Evolutionary conservation across 2,888 invertebrate species (phyloP).

Genomic region (Epistrophe eligans): DNA sequence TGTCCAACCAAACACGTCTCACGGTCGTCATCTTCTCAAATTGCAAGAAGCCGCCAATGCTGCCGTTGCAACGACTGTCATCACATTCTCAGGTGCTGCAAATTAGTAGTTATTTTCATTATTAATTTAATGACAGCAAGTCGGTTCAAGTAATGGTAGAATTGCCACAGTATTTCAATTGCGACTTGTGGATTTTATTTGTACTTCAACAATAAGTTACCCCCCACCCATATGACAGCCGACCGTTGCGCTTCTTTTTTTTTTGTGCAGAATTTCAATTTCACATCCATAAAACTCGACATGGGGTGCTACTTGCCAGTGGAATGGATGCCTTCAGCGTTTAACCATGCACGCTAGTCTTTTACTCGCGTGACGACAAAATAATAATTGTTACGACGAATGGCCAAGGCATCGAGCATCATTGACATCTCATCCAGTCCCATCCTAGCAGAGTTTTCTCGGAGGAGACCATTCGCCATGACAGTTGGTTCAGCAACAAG

Average conservation of each 20-base stretch:
- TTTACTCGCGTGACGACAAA: conserved; percentile 69
- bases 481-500: conserved; percentile 18
- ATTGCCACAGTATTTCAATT: conserved; percentile 68
- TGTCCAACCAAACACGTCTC: conserved; percentile 46
- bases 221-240: conserved; percentile 27
- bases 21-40: conserved; percentile 60
- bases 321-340: conserved; percentile 25
- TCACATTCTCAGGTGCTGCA: conserved; percentile 76
- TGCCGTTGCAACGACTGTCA: conserved; percentile 40
- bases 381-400: conserved; percentile 71
- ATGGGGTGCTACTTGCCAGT: conserved; percentile 60
- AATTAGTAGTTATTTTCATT: conserved; percentile 75
- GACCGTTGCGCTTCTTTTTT: conserved; percentile 55
- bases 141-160: conserved; percentile 45
- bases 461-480: conserved; percentile 37
- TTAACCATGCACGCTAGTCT: conserved; percentile 33
- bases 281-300: conserved; percentile 68
- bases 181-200: conserved; percentile 68
- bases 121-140: conserved; percentile 73
- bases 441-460: conserved; percentile 12
- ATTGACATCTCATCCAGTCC: conserved; percentile 52
- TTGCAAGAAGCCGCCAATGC: neutral
- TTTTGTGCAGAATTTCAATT: conserved; percentile 60
- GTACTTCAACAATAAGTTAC: conserved; percentile 66
- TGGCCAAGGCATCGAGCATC: conserved; percentile 56